Evolutionary conservation across 1,140 invertebrate species (phyloP).

Genomic region (Penaeus chinensis): DNA sequence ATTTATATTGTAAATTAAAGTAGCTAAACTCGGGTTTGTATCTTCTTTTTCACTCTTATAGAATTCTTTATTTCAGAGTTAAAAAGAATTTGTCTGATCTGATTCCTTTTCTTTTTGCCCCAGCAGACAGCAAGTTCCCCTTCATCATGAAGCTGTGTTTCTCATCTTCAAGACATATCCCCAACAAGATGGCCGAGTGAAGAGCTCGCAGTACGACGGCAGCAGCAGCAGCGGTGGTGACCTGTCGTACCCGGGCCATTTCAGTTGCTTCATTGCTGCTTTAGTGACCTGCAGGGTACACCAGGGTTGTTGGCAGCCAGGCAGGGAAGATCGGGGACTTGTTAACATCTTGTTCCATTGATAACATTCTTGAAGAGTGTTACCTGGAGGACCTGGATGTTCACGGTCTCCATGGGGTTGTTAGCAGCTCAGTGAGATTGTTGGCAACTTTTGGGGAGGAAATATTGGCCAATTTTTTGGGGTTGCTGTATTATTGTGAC

Average conservation of each 20-base stretch:
- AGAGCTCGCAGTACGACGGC: constrained; percentile 5
- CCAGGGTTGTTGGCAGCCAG: constrained; percentile 58
- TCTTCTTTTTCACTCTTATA: no score
- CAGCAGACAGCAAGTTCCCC: constrained; percentile 90
- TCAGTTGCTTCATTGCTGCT: constrained; percentile 32
- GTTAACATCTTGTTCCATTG: constrained; percentile 42
- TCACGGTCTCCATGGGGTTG: constrained; percentile 17
- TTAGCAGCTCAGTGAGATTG: constrained; percentile 26
- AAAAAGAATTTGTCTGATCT: background rate
- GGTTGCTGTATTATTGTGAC: constrained; percentile 2
- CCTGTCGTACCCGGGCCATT: constrained; percentile 39
- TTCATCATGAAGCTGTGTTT: constrained; percentile 98
- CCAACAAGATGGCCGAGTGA: constrained; percentile 57
- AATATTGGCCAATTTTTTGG: background rate
- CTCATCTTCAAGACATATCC: constrained; percentile 71
- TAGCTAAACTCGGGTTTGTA: no score
- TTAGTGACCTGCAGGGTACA: constrained; percentile 56
- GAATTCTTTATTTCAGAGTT: no score
- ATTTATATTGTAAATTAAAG: no score
- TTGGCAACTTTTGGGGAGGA: constrained; percentile 1
- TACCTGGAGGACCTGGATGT: constrained; percentile 25
- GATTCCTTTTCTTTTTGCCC: constrained; percentile 61
- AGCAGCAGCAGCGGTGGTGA: constrained; percentile 27
- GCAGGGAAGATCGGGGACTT: constrained; percentile 45
- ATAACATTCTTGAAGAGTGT: constrained; percentile 31